phyloP scores from a whole-genome alignment of 2,888 invertebrate species.

The Acronicta aceris region DNA sequence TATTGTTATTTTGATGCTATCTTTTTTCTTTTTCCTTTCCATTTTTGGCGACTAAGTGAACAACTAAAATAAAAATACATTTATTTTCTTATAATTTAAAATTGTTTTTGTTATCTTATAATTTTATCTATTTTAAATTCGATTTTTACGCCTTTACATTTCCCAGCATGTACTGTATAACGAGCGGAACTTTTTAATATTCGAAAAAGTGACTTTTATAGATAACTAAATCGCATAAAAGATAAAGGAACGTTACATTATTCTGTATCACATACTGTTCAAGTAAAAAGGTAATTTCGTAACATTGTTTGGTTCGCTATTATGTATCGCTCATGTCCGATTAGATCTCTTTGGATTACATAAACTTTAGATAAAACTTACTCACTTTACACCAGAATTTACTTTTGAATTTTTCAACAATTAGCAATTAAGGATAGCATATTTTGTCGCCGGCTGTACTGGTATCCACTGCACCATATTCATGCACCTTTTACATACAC shows the following conservation, averaged over 20 bases:
- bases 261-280: not conserved
- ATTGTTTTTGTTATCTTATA: slow-evolving; percentile 15
- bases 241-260: not conserved
- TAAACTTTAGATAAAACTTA: too few relatives aligned
- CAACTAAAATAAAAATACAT: not conserved
- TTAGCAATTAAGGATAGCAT: too few relatives aligned
- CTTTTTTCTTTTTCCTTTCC: not conserved
- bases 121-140: slow-evolving; percentile 1
- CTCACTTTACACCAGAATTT: too few relatives aligned
- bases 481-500: too few relatives aligned
- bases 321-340: too few relatives aligned
- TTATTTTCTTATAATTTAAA: not conserved
- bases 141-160: not conserved
- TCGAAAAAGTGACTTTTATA: not conserved
- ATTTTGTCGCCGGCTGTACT: too few relatives aligned
- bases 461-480: too few relatives aligned
- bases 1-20: too few relatives aligned
- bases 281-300: too few relatives aligned
- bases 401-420: too few relatives aligned
- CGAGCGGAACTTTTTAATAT: not conserved
- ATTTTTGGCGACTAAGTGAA: not conserved
- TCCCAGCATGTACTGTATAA: not conserved
- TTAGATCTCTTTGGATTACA: too few relatives aligned
- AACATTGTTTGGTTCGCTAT: too few relatives aligned
- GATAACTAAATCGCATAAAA: not conserved